Evolutionary conservation across 2,113 vertebrate genomes (phyloP), one percentile per base, ranked within the genome.

Genomic region (Ceuthmochares aereus): DNA sequence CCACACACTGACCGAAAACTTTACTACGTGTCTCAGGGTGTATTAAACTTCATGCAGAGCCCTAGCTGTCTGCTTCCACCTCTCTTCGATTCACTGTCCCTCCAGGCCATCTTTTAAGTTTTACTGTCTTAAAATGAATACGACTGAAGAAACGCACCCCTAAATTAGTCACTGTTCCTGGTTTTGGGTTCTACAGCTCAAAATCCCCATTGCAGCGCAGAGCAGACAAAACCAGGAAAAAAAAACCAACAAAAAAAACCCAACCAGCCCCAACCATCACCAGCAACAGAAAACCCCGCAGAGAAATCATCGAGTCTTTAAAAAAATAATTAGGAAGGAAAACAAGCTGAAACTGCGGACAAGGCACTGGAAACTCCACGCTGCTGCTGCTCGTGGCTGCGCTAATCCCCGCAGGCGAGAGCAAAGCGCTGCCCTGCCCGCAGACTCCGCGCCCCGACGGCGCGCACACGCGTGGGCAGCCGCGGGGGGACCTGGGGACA

Each of bases 81-180:
- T 84, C 51, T 34, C 55, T 13, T 36, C 29, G 12, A 36, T 55
- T 80, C 86, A 25, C 3, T 67, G 55, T 55, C 52, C 40, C 55
- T 42, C 29, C 43, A 9, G 19, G 47, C 76, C 87, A 62, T 86
- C 72, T 95, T 96, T 84, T 32, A 83, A 84, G 42, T 37, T 79
- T 90, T 73, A 43, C 54, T 68, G 49, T 76, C 64, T 94, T 67
- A 52, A 89, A 96, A 96, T 66, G 77, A 95, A 45, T 3, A 49
- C 72, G 0, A 12, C 81, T 20, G 83, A 84, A 95, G 62, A 97
- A 95, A 91, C 69, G 74, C 87, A 92, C 90, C 87, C 90, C 60
- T 58, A 84, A 90, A 93, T 91, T 97, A 97, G 93, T 97, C 96
- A 97, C 82, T 95, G 97, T 93, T 96, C 95, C 97, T 72, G 90